Evolutionary conservation across 2,113 vertebrate genomes (phyloP), one percentile per base, ranked within the genome.

Genomic region (Dicentrarchus labrax): DNA sequence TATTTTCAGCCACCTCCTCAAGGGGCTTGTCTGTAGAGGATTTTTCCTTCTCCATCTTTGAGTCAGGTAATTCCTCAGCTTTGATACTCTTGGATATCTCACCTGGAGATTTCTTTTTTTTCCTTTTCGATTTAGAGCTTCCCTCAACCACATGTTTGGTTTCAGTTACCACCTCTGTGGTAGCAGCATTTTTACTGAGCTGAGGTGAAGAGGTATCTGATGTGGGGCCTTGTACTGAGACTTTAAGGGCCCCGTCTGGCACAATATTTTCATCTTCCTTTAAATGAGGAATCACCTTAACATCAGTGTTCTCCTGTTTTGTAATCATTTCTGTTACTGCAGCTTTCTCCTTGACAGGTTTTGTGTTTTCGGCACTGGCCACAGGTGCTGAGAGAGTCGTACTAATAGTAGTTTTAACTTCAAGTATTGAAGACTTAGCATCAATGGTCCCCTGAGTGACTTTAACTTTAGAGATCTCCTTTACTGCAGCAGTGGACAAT

Each of bases 101-200:
- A 64, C 30, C 70, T 68, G 70, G 66, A 61, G 89, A 91, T 86
- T 92, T 94, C 84, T 92, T 94, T 89, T 94, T 94, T 88, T 94
- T 94, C 72, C 84, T 87, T 67, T 93, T 94, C 19, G 92, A 91
- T 88, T 93, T 94, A 43, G 91, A 84, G 48, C 57, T 89, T 66
- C 75, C 85, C 15, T 91, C 90, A 47, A 11, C 50, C 4, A 39
- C 75, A 65, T 73, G 79, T 56, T 89, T 88, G 62, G 65, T 66
- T 74, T 91, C 87, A 19, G 60, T 62, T 68, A 66, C 21, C 13
- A 36, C 62, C 22, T 89, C 89, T 21, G 59, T 75, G 43, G 45
- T 30, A 38, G 41, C 72, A 69, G 30, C 12, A 38, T 47, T 83
- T 76, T 79, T 24, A 83, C 39, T 70, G 8, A 47, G 16, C 53